Conservation (phyloP, 2,888 invertebrate genomes). For the Thecocarcelia acutangulata region DNA sequence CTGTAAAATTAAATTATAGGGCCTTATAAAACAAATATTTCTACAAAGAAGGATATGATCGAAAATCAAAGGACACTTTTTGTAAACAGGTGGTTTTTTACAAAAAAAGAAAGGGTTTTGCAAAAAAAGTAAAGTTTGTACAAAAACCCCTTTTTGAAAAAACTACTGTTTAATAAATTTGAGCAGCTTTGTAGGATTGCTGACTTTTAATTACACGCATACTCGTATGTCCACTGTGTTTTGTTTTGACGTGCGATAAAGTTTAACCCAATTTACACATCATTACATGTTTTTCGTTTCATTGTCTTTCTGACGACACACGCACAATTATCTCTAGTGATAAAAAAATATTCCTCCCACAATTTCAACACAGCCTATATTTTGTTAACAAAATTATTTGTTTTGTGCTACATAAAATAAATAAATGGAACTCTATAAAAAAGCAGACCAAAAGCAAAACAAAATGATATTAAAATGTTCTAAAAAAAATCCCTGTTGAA, state of each 20-base stretch:
- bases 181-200: no score
- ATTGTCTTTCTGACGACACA: conserved; percentile 26
- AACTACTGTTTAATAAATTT: no score
- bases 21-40: no score
- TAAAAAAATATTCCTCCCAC: conserved; percentile 61
- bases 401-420: neutral
- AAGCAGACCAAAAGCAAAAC: neutral
- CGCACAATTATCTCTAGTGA: conserved; percentile 47
- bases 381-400: conserved; percentile 26
- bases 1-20: no score
- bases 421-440: conserved; percentile 14
- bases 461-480: neutral
- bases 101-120: no score
- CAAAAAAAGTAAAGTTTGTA: no score
- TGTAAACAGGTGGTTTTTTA: no score
- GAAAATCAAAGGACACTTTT: no score
- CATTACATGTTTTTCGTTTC: conserved; percentile 28
- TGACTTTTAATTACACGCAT: no score
- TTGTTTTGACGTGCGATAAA: conserved; percentile 30
- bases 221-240: neutral
- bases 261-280: conserved; percentile 62
- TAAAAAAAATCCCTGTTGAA: conserved; percentile 6
- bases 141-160: no score
- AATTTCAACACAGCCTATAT: conserved; percentile 46
- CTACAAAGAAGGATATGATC: no score